Evolutionary conservation across 2,797 vertebrate species (phyloP).

Genomic region (Urophycis tenuis): DNA sequence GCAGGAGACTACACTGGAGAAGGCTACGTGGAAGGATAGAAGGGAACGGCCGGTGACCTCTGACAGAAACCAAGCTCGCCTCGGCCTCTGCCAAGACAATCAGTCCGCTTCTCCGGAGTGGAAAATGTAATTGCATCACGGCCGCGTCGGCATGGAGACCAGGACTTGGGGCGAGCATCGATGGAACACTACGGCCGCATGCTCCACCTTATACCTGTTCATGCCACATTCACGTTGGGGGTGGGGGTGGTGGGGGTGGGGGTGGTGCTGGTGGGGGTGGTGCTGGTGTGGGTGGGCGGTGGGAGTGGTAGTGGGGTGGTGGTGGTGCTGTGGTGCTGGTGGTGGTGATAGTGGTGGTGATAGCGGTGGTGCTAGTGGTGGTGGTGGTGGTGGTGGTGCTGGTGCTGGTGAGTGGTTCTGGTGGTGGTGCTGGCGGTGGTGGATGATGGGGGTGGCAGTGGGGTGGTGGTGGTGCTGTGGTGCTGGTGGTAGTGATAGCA

Average conservation of each 20-base stretch:
- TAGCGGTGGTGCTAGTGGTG: constrained; percentile 29
- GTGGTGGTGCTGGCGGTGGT: constrained; percentile 8
- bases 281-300: too few relatives aligned
- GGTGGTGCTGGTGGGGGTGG: constrained; percentile 16
- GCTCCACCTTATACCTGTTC: background rate
- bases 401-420: constrained; percentile 37
- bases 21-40: background rate
- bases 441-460: too few relatives aligned
- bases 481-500: constrained; percentile 66
- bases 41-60: background rate
- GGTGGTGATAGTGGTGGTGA: constrained; percentile 40
- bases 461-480: constrained; percentile 47
- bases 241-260: constrained; percentile 28
- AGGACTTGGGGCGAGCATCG: background rate
- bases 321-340: background rate
- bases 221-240: too few relatives aligned
- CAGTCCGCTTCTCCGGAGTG: background rate
- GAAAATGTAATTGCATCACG: background rate
- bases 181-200: background rate
- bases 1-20: background rate
- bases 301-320: constrained; percentile 31
- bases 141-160: background rate
- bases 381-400: background rate
- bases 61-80: too few relatives aligned
- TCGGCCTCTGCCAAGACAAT: background rate